These are phyloP conservation scores for Arnoldichthys spilopterus DNA, from an alignment of 2,797 vertebrate species.

Conservation along the genomic window DNA sequence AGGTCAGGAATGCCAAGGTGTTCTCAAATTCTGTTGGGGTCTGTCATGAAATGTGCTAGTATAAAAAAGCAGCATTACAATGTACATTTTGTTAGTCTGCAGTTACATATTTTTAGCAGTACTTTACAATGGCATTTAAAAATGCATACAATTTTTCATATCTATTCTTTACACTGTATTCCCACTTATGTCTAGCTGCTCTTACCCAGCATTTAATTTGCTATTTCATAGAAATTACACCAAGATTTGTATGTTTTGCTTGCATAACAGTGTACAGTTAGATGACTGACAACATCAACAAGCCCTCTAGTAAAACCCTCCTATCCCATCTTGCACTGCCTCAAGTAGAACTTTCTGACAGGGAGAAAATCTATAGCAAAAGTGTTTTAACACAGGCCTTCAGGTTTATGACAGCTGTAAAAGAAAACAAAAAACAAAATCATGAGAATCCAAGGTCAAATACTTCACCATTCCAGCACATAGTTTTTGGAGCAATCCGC, in stretches of 20 bases:
- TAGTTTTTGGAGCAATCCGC: not conserved
- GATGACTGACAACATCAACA: constrained; percentile 7
- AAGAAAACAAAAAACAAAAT: too few species aligned
- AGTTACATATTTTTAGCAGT: too few species aligned
- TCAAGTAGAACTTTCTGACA: constrained; percentile 16
- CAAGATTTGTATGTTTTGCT: not conserved
- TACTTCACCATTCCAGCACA: not conserved
- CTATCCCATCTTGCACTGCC: constrained; percentile 7
- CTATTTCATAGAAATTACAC: not conserved
- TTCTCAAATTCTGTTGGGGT: too few species aligned
- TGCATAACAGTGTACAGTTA: not conserved
- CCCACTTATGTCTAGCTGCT: not conserved
- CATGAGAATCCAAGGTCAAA: constrained; percentile 27
- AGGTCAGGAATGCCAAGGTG: too few species aligned
- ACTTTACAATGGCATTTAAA: too few species aligned
- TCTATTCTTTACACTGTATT: not conserved
- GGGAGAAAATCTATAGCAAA: constrained; percentile 15
- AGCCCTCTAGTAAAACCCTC: not conserved
- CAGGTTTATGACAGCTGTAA: constrained; percentile 28
- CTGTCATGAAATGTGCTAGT: too few species aligned
- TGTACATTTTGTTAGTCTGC: too few species aligned
- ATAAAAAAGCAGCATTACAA: too few species aligned
- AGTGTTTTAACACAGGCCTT: constrained; percentile 13
- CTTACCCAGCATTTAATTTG: not conserved
- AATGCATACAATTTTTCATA: too few species aligned